phyloP scores from a whole-genome alignment of 2,113 vertebrate species.

The Butorides virescens region DNA sequence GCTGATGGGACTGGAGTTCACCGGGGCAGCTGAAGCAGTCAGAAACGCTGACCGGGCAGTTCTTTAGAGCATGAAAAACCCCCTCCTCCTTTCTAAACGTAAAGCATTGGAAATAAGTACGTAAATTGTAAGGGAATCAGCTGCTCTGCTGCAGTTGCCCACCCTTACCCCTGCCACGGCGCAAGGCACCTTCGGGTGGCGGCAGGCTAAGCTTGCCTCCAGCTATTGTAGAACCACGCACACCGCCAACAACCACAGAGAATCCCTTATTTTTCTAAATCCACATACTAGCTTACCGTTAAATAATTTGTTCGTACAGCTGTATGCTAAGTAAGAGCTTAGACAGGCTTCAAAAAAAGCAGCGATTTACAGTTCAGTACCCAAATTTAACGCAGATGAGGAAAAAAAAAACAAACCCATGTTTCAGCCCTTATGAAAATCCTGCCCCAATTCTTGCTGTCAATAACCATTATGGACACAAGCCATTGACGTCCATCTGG shows the following conservation, averaged over 20 bases:
- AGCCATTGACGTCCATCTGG: constrained; percentile 31
- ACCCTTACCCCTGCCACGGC: accelerated
- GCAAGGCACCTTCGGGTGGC: background rate
- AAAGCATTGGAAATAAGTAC: accelerated
- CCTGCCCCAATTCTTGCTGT: constrained; percentile 1
- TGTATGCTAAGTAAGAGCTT: background rate
- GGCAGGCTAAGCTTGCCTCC: background rate
- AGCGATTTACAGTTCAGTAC: background rate
- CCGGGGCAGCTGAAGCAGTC: background rate
- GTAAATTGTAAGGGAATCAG: background rate
- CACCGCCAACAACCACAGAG: background rate
- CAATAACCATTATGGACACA: constrained; percentile 7
- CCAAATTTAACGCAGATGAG: constrained; percentile 15
- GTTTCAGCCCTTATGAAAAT: background rate
- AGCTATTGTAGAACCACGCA: background rate
- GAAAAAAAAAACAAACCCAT: background rate
- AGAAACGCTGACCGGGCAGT: background rate
- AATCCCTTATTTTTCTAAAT: background rate
- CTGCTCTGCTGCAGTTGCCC: background rate
- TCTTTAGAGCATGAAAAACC: background rate
- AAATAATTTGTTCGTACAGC: background rate
- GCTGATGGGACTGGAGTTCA: background rate
- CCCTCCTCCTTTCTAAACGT: background rate
- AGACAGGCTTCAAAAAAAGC: background rate
- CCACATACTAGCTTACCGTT: background rate